These are phyloP conservation scores for Ametastegia equiseti DNA, from an alignment of 2,888 invertebrate genomes.

Conservation along the genomic window DNA sequence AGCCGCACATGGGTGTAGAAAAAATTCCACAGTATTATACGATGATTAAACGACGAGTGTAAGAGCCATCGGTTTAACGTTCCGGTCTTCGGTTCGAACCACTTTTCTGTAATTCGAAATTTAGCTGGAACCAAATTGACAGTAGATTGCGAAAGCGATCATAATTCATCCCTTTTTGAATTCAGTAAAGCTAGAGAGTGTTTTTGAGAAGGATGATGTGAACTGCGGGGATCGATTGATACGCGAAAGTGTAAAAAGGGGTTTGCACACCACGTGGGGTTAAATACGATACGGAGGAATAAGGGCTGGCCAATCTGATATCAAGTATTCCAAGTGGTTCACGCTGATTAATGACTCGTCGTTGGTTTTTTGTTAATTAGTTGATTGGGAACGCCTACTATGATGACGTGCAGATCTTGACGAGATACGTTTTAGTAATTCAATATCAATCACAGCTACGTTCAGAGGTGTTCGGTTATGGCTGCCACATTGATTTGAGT, in stretches of 20 bases:
- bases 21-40: background rate
- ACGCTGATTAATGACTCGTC: slow-evolving; percentile 71
- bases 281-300: slow-evolving; percentile 48
- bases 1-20: background rate
- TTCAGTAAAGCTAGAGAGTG: too few relatives aligned
- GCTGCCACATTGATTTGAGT: slow-evolving; percentile 62
- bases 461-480: slow-evolving; percentile 53
- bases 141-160: too few relatives aligned
- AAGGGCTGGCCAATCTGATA: slow-evolving; percentile 74
- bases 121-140: too few relatives aligned
- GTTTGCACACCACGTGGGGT: background rate
- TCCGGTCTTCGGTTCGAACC: background rate
- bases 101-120: background rate
- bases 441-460: slow-evolving; percentile 62
- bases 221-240: background rate
- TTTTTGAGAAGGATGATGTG: too few relatives aligned
- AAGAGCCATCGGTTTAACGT: background rate
- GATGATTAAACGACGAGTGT: background rate
- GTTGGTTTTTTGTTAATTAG: slow-evolving; percentile 73
- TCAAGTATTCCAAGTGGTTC: slow-evolving; percentile 63
- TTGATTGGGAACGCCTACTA: slow-evolving; percentile 74
- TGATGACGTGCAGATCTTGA: slow-evolving; percentile 74
- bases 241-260: background rate
- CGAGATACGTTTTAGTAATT: slow-evolving; percentile 65
- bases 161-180: too few relatives aligned